Conservation (phyloP, 1,140 invertebrate genomes). For the Aricia agestis region DNA sequence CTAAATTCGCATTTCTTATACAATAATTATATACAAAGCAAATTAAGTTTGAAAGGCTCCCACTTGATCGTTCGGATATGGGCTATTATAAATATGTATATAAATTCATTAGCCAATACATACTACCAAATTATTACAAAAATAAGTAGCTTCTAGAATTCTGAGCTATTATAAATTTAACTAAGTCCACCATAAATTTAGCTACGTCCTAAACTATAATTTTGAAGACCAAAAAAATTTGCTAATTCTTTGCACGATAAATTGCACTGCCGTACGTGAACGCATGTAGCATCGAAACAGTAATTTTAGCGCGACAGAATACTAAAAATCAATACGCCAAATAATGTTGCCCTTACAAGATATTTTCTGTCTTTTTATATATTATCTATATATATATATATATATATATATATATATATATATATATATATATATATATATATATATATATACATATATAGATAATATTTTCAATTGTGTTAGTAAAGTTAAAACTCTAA, state of each 20-base stretch:
- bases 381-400: too few relatives aligned
- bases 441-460: too few relatives aligned
- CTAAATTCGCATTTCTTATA: constrained; percentile 6
- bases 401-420: too few relatives aligned
- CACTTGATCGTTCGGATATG: constrained; percentile 1
- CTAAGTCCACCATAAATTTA: not conserved
- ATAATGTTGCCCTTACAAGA: not conserved
- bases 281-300: too few relatives aligned
- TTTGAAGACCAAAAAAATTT: not conserved
- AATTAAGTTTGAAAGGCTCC: not conserved
- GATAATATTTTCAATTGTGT: too few relatives aligned
- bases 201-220: not conserved
- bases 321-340: not conserved
- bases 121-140: not conserved
- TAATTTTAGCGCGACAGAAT: too few relatives aligned
- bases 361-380: too few relatives aligned
- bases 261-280: not conserved
- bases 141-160: too few relatives aligned
- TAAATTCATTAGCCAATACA: not conserved
- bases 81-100: not conserved
- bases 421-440: too few relatives aligned
- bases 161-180: not conserved
- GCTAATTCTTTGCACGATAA: not conserved
- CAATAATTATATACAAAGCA: not conserved
- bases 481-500: too few relatives aligned